Base-by-base conservation (phyloP, 2,888 invertebrate genomes). In the Ochropleura leucogaster region DNA sequence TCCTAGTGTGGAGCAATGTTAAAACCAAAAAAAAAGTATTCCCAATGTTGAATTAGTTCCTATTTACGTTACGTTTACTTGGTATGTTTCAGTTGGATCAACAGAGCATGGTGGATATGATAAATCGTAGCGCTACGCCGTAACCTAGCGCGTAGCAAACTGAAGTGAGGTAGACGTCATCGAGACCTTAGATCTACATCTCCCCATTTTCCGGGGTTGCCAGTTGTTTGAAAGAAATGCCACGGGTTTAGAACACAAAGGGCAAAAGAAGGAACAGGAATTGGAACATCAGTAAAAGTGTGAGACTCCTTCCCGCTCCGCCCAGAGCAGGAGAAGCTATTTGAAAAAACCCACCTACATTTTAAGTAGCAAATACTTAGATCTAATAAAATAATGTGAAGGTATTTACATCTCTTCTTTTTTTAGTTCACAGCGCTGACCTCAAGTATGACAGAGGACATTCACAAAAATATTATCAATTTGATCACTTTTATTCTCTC, bases 71-170 rank as follows among this genome's bases (percentile, higher is more conserved):
- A 20, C 2, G 12, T 30, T 57, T 14, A 12, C 20, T 47, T 14
- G 3, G 4, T 14, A 1, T 12, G 12, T 55, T 20, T 55, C 55
- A 20, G 20, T 12, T 55, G 6, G 3, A 0, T 10, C 10, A 10
- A 55, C 7, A 14, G 18, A 9, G 30, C n/a, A 68, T 68, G 16
- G 4, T 40, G 4, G 10, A 40, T 14, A 16, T 12, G 47, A 69
- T 8, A 12, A 1, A 20, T 20, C 72, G 49, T 74, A 60, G 74
- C 12, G 7, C 30, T 68, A n/a, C 46, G 68, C 40, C 72, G 46
- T 74, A 62, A 60, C 51, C 16, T 8, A 5, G 2, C 18, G 30
- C 44, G 66, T 65, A 70, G 57, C 57, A 46, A 46, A 14, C 20
- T 14, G 20, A 55, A 20, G 20, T 63, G 5, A 18, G 40, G 30